Evolutionary conservation across 2,888 invertebrate species (phyloP).

Genomic region (Mesorhabditis belari): DNA sequence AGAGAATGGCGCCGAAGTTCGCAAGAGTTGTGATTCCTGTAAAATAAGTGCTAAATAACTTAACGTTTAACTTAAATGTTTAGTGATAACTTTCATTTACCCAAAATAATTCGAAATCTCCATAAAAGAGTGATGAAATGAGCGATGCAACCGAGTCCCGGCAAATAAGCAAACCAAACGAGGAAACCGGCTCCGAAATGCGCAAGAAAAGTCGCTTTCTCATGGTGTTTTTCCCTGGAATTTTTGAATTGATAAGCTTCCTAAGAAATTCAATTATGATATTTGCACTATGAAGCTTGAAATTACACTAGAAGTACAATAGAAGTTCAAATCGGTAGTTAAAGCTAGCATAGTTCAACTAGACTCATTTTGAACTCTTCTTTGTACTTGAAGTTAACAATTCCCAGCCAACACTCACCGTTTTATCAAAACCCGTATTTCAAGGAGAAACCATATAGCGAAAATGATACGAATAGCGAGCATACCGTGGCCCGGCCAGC

Average conservation of each 20-base stretch:
- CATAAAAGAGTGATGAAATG: conserved; percentile 86
- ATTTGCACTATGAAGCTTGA: neutral
- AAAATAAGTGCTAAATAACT: conserved; percentile 15
- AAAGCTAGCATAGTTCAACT: neutral
- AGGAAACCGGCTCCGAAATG: conserved; percentile 94
- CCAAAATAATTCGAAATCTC: conserved; percentile 85
- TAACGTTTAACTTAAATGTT: conserved; percentile 1
- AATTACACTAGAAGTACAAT: neutral
- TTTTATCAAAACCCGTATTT: conserved; percentile 69
- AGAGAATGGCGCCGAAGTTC: conserved; percentile 86
- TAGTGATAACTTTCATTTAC: conserved; percentile 59
- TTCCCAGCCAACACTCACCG: conserved; percentile 45
- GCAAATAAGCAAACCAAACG: conserved; percentile 95
- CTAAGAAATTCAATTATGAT: neutral
- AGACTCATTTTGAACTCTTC: neutral
- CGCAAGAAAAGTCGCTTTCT: conserved; percentile 82
- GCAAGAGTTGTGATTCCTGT: conserved; percentile 78
- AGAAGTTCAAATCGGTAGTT: neutral
- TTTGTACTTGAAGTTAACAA: neutral
- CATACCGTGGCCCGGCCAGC: conserved; percentile 93
- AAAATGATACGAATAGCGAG: conserved; percentile 75
- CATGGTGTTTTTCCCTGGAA: conserved; percentile 68
- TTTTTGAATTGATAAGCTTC: neutral
- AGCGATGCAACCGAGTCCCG: conserved; percentile 84
- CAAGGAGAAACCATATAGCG: conserved; percentile 79